Evolutionary conservation across 2,888 invertebrate species (phyloP).

Genomic region (Scaptomyza polygonia): DNA sequence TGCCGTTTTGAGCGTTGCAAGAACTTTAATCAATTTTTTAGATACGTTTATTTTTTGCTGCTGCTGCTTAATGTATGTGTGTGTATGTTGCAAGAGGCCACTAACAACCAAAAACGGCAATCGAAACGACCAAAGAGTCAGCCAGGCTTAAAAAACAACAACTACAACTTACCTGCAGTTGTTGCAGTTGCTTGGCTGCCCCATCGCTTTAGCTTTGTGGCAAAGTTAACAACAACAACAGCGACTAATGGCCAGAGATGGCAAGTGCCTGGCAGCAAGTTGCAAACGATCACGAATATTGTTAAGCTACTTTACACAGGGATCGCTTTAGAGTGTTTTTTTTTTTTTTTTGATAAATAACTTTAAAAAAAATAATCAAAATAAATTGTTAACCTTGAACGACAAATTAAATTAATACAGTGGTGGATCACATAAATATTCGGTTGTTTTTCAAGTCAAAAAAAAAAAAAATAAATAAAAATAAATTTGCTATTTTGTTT

Average conservation of each 20-base stretch:
- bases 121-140: constrained; percentile 28
- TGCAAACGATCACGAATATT: constrained; percentile 28
- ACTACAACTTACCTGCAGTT: constrained; percentile 14
- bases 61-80: constrained; percentile 18
- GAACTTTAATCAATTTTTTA: constrained; percentile 74
- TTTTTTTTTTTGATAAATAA: too few species aligned
- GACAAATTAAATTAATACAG: too few species aligned
- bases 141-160: neutral
- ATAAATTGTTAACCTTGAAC: too few species aligned
- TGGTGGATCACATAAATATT: too few species aligned
- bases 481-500: too few species aligned
- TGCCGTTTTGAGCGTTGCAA: constrained; percentile 70
- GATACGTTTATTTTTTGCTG: constrained; percentile 43
- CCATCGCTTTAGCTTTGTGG: constrained; percentile 30
- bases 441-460: too few species aligned
- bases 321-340: too few species aligned
- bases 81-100: constrained; percentile 48
- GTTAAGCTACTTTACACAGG: constrained; percentile 8
- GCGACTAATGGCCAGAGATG: constrained; percentile 12
- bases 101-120: constrained; percentile 57
- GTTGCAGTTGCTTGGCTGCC: constrained; percentile 17
- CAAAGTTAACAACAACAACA: neutral
- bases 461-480: too few species aligned
- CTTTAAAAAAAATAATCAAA: too few species aligned
- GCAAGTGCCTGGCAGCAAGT: constrained; percentile 26